Base-by-base conservation (phyloP, 1,140 invertebrate genomes). In the Drosophila willistoni region DNA sequence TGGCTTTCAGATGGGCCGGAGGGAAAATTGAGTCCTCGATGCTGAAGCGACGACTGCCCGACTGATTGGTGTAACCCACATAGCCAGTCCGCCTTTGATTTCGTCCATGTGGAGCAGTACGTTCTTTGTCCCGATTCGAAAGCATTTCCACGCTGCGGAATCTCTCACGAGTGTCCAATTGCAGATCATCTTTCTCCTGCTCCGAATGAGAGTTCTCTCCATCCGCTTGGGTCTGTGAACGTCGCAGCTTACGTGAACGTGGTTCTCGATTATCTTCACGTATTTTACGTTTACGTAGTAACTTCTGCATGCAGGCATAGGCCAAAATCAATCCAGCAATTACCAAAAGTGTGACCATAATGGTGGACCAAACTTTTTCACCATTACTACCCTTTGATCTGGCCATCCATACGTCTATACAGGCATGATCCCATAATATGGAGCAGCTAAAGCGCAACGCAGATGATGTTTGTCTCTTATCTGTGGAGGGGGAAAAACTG, bases 371-470 rank as follows among this genome's bases (percentile, higher is more conserved):
- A n/a, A 94, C 92, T 79, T 92, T 93, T 0, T 84, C 91, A 68
- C 67, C 90, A 74, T 68, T 81, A 73, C 76, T 93, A 22, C 79
- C 85, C 29, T 68, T 75, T 60, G 86, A 91, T 55, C 81, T 84
- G 41, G 92, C 91, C 74, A 93, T 92, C 95, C 95, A 96, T 10
- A 90, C 91, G 39, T 93, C 84, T 59, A 93, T 93, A 79, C 96
- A 96, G 2, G 95, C 95, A 62, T 90, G 92, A 64, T 95, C 86
- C 96, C 96, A 96, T 94, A 94, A 7, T 94, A 90, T 69, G 93
- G 93, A 7, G 92, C 84, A 0, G 95, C 95, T 64, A 94, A 94
- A 41, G 94, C 93, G 68, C 95, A 96, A 17, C 93, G 92, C 39
- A 95, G 71, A 56, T 83, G 77, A 13, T 64, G 62, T 13, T 68